These are phyloP conservation scores for Margaritifera margaritifera DNA, from an alignment of 2,888 invertebrate genomes.

Conservation along the genomic window DNA sequence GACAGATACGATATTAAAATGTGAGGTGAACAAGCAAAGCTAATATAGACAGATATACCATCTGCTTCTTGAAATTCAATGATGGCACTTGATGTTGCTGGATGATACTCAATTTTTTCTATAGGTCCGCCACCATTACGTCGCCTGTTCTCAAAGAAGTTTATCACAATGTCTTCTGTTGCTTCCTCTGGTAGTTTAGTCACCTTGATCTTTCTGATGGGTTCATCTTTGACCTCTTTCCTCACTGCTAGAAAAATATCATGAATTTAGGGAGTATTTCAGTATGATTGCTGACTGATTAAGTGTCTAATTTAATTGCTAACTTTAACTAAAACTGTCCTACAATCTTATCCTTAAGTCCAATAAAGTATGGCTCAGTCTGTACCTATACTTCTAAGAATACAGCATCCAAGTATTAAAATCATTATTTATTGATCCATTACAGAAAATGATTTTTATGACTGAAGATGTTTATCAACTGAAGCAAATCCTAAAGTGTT, in stretches of 20 bases:
- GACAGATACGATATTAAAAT: no score
- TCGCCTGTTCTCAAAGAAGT: constrained; percentile 34
- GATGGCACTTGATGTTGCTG: constrained; percentile 17
- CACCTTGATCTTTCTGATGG: constrained; percentile 13
- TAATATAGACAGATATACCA: constrained; percentile 5
- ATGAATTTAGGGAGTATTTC: not conserved
- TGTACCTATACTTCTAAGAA: no score
- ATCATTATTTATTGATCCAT: no score
- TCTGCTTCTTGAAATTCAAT: constrained; percentile 26
- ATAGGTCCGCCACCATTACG: constrained; percentile 28
- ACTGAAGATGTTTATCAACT: no score
- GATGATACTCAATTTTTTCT: constrained; percentile 20
- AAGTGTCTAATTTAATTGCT: no score
- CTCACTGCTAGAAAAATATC: not conserved
- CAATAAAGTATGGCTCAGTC: no score
- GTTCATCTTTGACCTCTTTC: not conserved
- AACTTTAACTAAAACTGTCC: no score
- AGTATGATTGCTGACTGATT: not conserved
- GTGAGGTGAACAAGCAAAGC: no score
- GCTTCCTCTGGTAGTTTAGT: constrained; percentile 10
- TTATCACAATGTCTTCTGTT: constrained; percentile 20
- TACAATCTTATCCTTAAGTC: no score
- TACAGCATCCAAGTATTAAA: no score
- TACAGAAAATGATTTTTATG: no score
- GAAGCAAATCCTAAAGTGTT: no score